Base-by-base conservation (phyloP, 2,888 invertebrate genomes). In the Drosophila falleni region DNA sequence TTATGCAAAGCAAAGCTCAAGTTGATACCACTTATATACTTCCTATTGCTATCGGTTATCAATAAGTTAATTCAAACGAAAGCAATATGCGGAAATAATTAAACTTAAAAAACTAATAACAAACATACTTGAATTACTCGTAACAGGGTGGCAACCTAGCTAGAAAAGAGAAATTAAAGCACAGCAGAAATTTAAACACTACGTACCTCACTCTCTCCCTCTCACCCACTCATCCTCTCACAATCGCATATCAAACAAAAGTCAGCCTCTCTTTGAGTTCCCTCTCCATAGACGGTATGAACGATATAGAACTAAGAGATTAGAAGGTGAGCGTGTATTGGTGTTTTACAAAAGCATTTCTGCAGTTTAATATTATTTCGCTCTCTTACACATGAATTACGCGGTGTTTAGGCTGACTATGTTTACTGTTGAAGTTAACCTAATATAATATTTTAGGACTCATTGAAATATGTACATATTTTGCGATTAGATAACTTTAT, bases 1-100 rank as follows among this genome's bases (percentile, higher is more conserved):
- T 64, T 76, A 70, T 70, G 56, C 55, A 56, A 37, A 53, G 41
- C 44, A 76, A 80, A 69, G 71, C 56, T 80, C 70, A 69, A 63
- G 35, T 39, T 76, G 75, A 76, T 76, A 80, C 80, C 64, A 60
- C 41, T 19, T 16, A n/a, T 51, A 33, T 23, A 50, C 50, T 42
- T 26, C 10, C 9, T 41, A 29, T 11, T 26, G 31, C 31, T 16
- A 5, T 31, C 31, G 31, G 31, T 31, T 39, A 39, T 10, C 13
- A 11, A 16, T 11, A 31, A 33, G 33, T 35, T 16, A 50, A n/a
- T 29, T 44, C n/a, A 33, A 35, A 13, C 23, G 2, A 11, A 23
- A 44, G n/a, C n/a, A 42, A 33, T 16, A 29, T 11, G 3, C 15
- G 16, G 29, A 31, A 55, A 9, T n/a, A 33, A 55, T 19, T 13